These are phyloP conservation scores for Pterostichus madidus DNA, from an alignment of 2,888 invertebrate species.

Conservation along the genomic window DNA sequence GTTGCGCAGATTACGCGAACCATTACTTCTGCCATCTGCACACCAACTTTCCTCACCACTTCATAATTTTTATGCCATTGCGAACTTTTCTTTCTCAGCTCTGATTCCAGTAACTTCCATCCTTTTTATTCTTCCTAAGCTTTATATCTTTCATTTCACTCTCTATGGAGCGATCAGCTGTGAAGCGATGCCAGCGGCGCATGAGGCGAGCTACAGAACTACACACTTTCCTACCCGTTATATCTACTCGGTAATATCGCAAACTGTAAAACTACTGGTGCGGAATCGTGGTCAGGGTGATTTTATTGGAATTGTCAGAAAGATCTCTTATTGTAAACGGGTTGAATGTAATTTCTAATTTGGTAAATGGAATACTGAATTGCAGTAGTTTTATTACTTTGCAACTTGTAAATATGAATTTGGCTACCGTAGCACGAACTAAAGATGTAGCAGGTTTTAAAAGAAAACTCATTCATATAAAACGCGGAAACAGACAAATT, in stretches of 20 bases:
- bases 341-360: conserved; percentile 24
- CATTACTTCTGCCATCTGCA: conserved; percentile 64
- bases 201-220: conserved; percentile 36
- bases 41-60: conserved; percentile 61
- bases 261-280: conserved; percentile 14
- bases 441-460: no score
- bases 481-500: no score
- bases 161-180: conserved; percentile 34
- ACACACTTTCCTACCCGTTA: conserved; percentile 1
- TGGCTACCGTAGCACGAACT: no score
- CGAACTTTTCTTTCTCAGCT: conserved; percentile 51
- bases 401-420: no score
- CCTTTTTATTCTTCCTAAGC: not conserved
- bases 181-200: conserved; percentile 22
- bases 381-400: not conserved
- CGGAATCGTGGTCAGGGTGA: conserved; percentile 3
- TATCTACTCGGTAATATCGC: conserved; percentile 17
- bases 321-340: conserved; percentile 29
- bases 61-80: conserved; percentile 63
- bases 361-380: conserved; percentile 5
- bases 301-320: conserved; percentile 42
- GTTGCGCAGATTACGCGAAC: conserved; percentile 44
- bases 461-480: no score
- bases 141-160: conserved; percentile 6
- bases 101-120: conserved; percentile 14